Percentiles rank a stretch among this genome's conserved stretches.
Conservation (phyloP, 1,140 invertebrate genomes). For the Anadara kagoshimensis region DNA sequence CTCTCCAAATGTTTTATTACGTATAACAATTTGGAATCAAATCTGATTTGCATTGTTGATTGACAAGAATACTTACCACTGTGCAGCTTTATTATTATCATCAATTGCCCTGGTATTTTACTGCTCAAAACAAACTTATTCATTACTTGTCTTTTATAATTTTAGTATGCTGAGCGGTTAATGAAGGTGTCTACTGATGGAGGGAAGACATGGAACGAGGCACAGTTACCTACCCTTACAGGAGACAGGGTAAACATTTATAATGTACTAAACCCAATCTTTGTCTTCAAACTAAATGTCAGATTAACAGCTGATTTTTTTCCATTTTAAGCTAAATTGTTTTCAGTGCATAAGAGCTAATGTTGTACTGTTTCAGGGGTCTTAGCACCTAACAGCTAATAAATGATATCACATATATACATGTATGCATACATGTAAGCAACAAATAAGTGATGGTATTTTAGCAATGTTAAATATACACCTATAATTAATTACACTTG, state of each 20-base stretch:
- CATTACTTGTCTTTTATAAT: not conserved
- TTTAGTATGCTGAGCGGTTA: conserved; percentile 45
- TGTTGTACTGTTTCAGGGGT: not conserved
- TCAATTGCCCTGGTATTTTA: too few relatives aligned
- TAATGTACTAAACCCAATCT: not conserved
- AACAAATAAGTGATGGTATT: too few relatives aligned
- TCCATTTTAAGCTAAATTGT: not conserved
- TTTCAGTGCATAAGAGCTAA: not conserved
- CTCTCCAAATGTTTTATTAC: too few relatives aligned
- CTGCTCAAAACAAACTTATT: too few relatives aligned
- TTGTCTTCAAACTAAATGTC: not conserved
- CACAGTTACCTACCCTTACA: conserved; percentile 64
- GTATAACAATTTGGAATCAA: too few relatives aligned
- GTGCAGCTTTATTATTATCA: too few relatives aligned
- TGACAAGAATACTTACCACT: too few relatives aligned
- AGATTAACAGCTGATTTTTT: not conserved
- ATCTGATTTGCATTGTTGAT: too few relatives aligned
- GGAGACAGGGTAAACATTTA: conserved; percentile 57
- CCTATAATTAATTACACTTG: not conserved
- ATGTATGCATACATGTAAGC: not conserved
- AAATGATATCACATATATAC: not conserved
- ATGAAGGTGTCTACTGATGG: conserved; percentile 67
- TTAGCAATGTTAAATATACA: too few relatives aligned
- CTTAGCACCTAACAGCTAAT: not conserved
- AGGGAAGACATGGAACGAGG: conserved; percentile 63